phyloP scores from a whole-genome alignment of 2,113 vertebrate species.

The Athene cunicularia region DNA sequence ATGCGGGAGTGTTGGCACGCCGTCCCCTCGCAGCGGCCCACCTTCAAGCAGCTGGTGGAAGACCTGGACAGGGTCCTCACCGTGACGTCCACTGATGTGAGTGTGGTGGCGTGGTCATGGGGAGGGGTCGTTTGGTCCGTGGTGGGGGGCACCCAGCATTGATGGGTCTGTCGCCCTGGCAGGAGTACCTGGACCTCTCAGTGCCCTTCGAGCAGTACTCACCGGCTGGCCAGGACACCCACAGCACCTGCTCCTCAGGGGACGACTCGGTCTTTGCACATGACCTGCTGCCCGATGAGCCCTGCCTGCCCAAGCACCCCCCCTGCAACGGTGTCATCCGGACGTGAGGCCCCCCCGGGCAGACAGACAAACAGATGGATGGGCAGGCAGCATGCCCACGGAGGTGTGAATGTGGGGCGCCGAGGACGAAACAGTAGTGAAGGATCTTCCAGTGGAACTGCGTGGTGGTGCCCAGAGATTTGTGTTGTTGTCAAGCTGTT shows the following conservation, averaged over 20 bases:
- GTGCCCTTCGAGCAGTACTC: slow-evolving; percentile 98
- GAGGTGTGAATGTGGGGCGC: not conserved
- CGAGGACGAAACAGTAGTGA: not conserved
- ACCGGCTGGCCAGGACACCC: slow-evolving; percentile 90
- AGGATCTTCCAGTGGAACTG: slow-evolving; percentile 48
- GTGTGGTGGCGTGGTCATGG: not conserved
- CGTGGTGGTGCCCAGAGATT: slow-evolving; percentile 22
- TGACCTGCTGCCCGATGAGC: slow-evolving; percentile 89
- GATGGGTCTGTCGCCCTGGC: not conserved
- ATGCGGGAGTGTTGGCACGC: slow-evolving; percentile 99
- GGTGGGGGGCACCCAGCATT: fast-evolving
- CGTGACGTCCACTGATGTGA: slow-evolving; percentile 91
- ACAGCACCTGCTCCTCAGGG: slow-evolving; percentile 94
- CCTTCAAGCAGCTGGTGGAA: slow-evolving; percentile 97
- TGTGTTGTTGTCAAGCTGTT: slow-evolving; percentile 42
- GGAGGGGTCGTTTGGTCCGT: fast-evolving
- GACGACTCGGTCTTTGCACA: slow-evolving; percentile 96
- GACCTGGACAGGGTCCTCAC: slow-evolving; percentile 93
- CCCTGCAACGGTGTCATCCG: slow-evolving; percentile 78
- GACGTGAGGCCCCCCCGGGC: slow-evolving; percentile 73
- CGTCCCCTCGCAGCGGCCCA: slow-evolving; percentile 91
- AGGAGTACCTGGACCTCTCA: slow-evolving; percentile 94
- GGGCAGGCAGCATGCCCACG: not conserved
- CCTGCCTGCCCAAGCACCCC: slow-evolving; percentile 85
- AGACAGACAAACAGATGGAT: fast-evolving